Evolutionary conservation across 2,888 invertebrate species (phyloP).

Genomic region (Plagodis pulveraria): DNA sequence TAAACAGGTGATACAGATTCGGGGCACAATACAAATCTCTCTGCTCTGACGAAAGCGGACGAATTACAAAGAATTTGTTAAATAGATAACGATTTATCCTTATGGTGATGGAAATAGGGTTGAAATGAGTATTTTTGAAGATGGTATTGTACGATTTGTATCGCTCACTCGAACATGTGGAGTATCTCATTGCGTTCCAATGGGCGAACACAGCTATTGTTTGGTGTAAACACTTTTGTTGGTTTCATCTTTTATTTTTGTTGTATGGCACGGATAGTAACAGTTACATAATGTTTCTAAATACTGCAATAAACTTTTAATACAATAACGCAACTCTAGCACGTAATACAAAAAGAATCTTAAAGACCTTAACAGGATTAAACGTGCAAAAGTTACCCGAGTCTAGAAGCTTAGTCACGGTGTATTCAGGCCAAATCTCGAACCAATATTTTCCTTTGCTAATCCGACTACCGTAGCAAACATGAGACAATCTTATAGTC

Average conservation of each 20-base stretch:
- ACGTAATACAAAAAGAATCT: not conserved
- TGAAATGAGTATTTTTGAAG: constrained; percentile 21
- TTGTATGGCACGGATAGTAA: constrained; percentile 29
- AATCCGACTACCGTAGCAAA: constrained; percentile 58
- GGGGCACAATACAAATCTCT: constrained; percentile 47
- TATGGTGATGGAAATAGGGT: constrained; percentile 19
- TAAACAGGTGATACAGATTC: constrained; percentile 56
- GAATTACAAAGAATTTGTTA: constrained; percentile 18
- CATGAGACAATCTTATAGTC: constrained; percentile 40
- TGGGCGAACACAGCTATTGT: constrained; percentile 65
- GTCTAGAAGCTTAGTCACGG: constrained; percentile 44
- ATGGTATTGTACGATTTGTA: constrained; percentile 41
- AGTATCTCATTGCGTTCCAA: constrained; percentile 69
- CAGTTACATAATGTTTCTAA: constrained; percentile 26
- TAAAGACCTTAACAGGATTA: constrained; percentile 9
- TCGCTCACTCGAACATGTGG: constrained; percentile 57
- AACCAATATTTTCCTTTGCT: constrained; percentile 65
- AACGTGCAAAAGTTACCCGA: constrained; percentile 41
- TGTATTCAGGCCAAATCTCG: constrained; percentile 52
- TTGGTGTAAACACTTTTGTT: constrained; percentile 54
- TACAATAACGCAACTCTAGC: not conserved
- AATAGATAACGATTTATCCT: constrained; percentile 9
- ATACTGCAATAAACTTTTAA: constrained; percentile 23
- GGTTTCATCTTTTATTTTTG: constrained; percentile 55
- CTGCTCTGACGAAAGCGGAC: constrained; percentile 27